phyloP scores from a whole-genome alignment of 2,797 vertebrate genomes.

The Rhabdophis nuchalis region DNA sequence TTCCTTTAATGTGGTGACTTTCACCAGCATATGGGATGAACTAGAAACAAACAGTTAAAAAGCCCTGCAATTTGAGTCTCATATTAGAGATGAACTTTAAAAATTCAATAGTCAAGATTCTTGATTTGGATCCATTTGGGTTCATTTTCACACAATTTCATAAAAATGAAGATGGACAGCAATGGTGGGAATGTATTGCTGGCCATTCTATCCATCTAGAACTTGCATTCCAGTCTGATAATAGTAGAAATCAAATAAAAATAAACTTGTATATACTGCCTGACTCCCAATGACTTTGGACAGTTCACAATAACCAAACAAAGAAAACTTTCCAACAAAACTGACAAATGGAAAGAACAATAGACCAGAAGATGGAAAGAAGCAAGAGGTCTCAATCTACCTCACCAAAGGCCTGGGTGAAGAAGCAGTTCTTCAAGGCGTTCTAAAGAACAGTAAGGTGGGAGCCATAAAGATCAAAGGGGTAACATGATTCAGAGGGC shows the following conservation, averaged over 20 bases:
- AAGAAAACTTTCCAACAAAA: not conserved
- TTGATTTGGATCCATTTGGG: not conserved
- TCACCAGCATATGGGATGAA: not conserved
- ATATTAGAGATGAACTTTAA: slow-evolving; percentile 4
- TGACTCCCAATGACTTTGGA: not conserved
- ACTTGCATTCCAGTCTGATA: not conserved
- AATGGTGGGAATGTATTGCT: not conserved
- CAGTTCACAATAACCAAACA: not conserved
- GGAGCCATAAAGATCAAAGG: not conserved
- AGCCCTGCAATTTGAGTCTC: not conserved
- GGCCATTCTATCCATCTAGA: not conserved
- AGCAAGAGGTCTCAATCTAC: not conserved
- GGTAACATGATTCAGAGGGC: not conserved
- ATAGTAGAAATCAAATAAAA: not conserved
- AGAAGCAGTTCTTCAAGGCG: not conserved
- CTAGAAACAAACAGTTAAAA: not conserved
- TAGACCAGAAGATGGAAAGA: not conserved
- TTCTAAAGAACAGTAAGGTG: not conserved
- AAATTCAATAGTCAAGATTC: not conserved
- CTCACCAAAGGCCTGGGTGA: not conserved
- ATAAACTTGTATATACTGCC: not conserved
- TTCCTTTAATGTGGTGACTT: not conserved
- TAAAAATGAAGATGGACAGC: not conserved
- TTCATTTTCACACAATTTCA: not conserved
- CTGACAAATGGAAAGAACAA: not conserved